These are phyloP conservation scores for Hippasteria phrygiana DNA, from an alignment of 53 echinoderm and acorn worm genomes.

Conservation along the genomic window DNA sequence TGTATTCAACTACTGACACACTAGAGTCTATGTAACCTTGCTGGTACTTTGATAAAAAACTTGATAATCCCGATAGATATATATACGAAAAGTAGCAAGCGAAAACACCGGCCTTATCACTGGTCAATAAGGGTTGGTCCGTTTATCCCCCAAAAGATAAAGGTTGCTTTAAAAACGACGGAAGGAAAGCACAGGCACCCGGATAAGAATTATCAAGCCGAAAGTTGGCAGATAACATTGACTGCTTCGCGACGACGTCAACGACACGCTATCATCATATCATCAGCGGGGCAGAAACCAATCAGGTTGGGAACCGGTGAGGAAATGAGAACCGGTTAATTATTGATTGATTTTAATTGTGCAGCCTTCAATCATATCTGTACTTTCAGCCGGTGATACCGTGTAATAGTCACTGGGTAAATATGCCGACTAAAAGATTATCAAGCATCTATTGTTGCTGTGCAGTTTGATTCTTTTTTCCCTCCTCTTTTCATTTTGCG, in stretches of 20 bases:
- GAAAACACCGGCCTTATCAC: too few relatives aligned
- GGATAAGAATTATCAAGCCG: neutral
- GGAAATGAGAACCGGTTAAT: slow-evolving; percentile 60
- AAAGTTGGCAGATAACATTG: slow-evolving; percentile 47
- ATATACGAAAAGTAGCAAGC: too few relatives aligned
- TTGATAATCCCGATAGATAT: too few relatives aligned
- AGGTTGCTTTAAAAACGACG: neutral
- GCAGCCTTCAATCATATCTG: slow-evolving; percentile 55
- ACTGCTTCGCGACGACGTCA: neutral
- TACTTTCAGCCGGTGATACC: slow-evolving; percentile 43
- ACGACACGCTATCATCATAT: slow-evolving; percentile 17
- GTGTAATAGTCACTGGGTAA: slow-evolving; percentile 46
- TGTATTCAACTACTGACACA: slow-evolving; percentile 2
- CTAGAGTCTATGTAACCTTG: too few relatives aligned
- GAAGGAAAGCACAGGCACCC: neutral
- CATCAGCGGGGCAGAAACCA: slow-evolving; percentile 10
- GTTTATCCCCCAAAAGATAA: neutral
- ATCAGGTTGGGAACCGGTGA: slow-evolving; percentile 8
- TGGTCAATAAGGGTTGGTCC: neutral
- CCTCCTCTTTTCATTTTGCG: neutral
- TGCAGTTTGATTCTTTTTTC: slow-evolving; percentile 6
- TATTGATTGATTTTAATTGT: slow-evolving; percentile 62
- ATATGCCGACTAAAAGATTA: slow-evolving; percentile 40
- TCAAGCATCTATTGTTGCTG: slow-evolving; percentile 25
- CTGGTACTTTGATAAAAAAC: too few relatives aligned